Evolutionary conservation across 2,888 invertebrate genomes (phyloP), one percentile per base, ranked within the genome.

Genomic region (Theretra japonica): DNA sequence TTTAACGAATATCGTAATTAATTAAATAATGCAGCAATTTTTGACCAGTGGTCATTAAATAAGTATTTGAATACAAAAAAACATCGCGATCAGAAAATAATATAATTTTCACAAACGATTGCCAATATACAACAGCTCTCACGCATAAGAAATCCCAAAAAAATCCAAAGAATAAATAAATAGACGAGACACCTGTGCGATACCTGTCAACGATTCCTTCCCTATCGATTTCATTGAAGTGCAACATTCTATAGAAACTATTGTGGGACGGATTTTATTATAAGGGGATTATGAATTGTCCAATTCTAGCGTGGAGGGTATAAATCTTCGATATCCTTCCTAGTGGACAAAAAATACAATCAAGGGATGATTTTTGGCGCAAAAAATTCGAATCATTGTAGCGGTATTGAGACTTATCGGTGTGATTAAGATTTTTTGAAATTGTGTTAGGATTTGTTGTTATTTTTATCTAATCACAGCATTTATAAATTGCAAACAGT

Each of bases 271-370:
- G 65, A 65, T 65, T 65, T 65, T 41, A 53, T 53, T 65, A 41
- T 65, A 65, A 65, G 65, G 48, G 65, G 65, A 65, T 65, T 65
- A 65, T 23, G 65, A 65, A 65, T 65, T 65, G 65, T 65, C 65
- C 21, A 21, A 41, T 48, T 65, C 23, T 2, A 65, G 41, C 11
- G 5, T 48, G 23, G 41, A 48, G 17, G 65, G 23, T 65, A 65
- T 48, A 65, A 65, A 65, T 65, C 65, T 65, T 60, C 33, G 65
- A 65, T 48, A 65, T 65, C 65, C 65, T 48, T 53, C 19, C n/a
- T 65, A 41, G 41, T 7, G n/a, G 33, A 33, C 60, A 65, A 65
- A 65, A 65, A 65, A 48, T 65, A 33, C 41, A 11, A 62, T 41
- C 21, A 62, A 17, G n/a, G 11, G 5, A 15, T 15, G 21, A 11